These are phyloP conservation scores for Paracentrotus lividus DNA, from an alignment of 53 echinoderm and acorn worm species.

Conservation along the genomic window DNA sequence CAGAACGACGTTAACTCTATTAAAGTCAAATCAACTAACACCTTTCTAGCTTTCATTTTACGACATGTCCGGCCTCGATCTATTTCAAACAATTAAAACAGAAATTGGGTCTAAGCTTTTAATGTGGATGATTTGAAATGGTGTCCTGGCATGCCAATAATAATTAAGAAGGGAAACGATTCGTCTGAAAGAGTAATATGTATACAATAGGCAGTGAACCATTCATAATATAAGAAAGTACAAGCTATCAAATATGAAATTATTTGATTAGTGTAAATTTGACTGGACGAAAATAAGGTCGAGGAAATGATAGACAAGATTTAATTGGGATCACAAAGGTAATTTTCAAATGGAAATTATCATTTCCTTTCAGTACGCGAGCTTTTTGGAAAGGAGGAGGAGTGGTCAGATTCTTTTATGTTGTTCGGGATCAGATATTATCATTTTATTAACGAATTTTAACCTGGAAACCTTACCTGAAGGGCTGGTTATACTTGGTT, in stretches of 20 bases:
- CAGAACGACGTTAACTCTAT: too few species aligned
- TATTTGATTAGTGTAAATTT: neutral
- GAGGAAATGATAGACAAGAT: neutral
- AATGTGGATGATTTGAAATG: neutral
- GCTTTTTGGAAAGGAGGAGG: too few species aligned
- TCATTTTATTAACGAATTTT: too few species aligned
- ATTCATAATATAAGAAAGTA: neutral
- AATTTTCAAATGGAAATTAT: too few species aligned
- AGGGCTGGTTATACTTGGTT: too few species aligned
- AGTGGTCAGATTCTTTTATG: too few species aligned
- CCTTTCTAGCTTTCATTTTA: too few species aligned
- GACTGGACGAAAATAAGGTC: neutral
- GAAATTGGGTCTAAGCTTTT: slow-evolving; percentile 17
- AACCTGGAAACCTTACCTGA: too few species aligned
- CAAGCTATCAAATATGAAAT: neutral
- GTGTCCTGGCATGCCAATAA: neutral
- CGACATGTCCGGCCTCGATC: neutral
- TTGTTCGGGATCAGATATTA: too few species aligned
- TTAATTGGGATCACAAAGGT: neutral
- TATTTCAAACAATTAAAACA: neutral
- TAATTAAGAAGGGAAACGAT: neutral
- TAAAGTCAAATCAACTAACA: too few species aligned
- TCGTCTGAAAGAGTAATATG: slow-evolving; percentile 1
- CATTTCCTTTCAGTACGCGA: too few species aligned
- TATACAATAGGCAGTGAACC: neutral